These are phyloP conservation scores for Lepilemur septentrionalis DNA, from an alignment of 2,797 vertebrate species.

Conservation along the genomic window DNA sequence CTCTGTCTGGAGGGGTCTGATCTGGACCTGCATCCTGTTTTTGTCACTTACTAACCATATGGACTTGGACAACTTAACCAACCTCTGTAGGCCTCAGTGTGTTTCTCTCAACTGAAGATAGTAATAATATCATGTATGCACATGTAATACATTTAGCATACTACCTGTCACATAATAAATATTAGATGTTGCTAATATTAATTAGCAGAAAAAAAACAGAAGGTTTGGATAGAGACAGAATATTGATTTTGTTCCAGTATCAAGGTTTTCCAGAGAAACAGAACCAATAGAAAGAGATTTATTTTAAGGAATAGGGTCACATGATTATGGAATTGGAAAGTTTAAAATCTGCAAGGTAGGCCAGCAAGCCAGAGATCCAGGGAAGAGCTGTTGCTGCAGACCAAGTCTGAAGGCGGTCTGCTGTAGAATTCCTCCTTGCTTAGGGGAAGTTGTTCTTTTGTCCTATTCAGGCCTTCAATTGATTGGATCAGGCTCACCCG, in stretches of 20 bases:
- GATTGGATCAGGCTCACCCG: not conserved
- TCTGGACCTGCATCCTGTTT: not conserved
- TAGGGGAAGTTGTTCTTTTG: not conserved
- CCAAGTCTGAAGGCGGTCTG: not conserved
- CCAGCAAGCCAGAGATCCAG: not conserved
- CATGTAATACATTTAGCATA: not conserved
- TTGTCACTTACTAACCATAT: not conserved
- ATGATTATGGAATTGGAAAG: not conserved
- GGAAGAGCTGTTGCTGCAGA: not conserved
- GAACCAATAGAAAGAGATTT: not conserved
- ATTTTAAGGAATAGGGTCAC: not conserved
- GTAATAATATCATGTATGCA: not conserved
- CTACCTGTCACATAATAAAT: not conserved
- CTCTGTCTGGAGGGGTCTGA: not conserved
- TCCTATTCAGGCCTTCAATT: not conserved
- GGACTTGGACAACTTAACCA: not conserved
- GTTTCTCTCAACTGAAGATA: not conserved
- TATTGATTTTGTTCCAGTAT: conserved; percentile 29
- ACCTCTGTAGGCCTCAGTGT: not conserved
- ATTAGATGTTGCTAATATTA: not conserved
- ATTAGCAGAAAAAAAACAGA: not conserved
- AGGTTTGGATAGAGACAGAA: not conserved
- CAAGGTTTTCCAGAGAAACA: not conserved
- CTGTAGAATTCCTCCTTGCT: not conserved
- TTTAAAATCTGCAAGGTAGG: not conserved